Evolutionary conservation across 2,888 invertebrate species (phyloP).

Genomic region (Philonicus albiceps): DNA sequence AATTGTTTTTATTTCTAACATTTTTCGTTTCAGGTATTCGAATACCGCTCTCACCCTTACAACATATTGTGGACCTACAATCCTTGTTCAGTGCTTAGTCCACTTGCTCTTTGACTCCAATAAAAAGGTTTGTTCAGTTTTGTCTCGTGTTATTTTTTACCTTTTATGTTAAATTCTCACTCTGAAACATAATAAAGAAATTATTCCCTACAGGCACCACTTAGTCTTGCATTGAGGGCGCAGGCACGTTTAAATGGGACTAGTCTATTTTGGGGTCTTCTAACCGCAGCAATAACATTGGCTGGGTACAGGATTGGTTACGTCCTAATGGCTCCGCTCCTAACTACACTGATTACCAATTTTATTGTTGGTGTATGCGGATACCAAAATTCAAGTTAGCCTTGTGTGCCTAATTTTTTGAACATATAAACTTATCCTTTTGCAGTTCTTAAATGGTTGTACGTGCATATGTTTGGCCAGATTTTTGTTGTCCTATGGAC

Average conservation of each 20-base stretch:
- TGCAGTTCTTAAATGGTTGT: constrained; percentile 56
- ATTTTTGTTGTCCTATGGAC: constrained; percentile 55
- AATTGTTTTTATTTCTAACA: not conserved
- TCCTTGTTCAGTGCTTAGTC: constrained; percentile 53
- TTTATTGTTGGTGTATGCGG: constrained; percentile 52
- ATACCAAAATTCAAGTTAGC: constrained; percentile 55
- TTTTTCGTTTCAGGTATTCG: constrained; percentile 51
- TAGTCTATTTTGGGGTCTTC: constrained; percentile 54
- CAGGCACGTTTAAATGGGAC: constrained; percentile 56
- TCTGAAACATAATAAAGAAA: not conserved
- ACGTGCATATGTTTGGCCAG: constrained; percentile 55
- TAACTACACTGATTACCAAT: constrained; percentile 53
- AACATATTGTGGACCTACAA: constrained; percentile 54
- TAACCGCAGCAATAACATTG: constrained; percentile 54
- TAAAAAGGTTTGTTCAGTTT: constrained; percentile 50
- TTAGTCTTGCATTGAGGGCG: constrained; percentile 55
- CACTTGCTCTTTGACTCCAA: constrained; percentile 54
- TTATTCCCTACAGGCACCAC: constrained; percentile 51
- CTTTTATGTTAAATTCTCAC: too few species aligned
- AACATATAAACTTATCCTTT: not conserved
- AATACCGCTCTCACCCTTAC: constrained; percentile 53
- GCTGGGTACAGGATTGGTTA: constrained; percentile 55
- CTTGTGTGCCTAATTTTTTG: not conserved
- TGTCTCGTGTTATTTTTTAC: too few species aligned
- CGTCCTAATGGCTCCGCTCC: constrained; percentile 53